Percentiles rank a stretch among this genome's conserved stretches.
phyloP scores from a whole-genome alignment of 2,113 vertebrate species.

The Calyptommatus sinebrachiatus region DNA sequence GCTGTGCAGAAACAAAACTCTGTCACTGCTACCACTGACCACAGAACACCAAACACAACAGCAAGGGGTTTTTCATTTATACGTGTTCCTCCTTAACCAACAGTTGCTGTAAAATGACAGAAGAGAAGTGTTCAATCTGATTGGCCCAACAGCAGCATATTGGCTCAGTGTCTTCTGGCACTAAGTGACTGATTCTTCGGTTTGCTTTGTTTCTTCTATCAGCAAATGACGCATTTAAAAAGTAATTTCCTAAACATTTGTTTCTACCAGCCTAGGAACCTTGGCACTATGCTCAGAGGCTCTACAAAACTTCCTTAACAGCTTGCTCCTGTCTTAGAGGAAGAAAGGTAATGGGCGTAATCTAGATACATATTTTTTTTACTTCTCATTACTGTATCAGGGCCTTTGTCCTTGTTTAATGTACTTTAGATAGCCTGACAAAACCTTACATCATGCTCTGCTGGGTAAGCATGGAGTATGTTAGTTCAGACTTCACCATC shows the following conservation, averaged over 20 bases:
- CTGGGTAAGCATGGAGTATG: neutral
- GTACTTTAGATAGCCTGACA: neutral
- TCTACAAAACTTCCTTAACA: neutral
- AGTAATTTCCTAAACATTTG: neutral
- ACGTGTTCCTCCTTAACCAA: neutral
- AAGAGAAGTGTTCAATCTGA: neutral
- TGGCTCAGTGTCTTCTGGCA: neutral
- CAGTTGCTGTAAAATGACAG: neutral
- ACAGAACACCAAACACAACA: neutral
- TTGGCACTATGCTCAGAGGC: neutral
- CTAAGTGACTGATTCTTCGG: neutral
- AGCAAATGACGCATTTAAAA: constrained; percentile 2
- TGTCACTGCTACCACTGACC: neutral
- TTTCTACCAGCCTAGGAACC: neutral
- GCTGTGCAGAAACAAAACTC: neutral
- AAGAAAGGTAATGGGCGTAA: neutral
- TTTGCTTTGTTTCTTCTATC: neutral
- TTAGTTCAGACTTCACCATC: neutral
- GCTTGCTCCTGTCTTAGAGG: neutral
- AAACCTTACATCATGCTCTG: neutral
- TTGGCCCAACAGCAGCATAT: neutral
- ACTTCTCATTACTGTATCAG: neutral
- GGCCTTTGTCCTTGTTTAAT: neutral
- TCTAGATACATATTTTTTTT: neutral
- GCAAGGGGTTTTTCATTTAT: neutral